Base-by-base conservation (phyloP, 23 tunicate genomes). In the Ascidia mentula region DNA sequence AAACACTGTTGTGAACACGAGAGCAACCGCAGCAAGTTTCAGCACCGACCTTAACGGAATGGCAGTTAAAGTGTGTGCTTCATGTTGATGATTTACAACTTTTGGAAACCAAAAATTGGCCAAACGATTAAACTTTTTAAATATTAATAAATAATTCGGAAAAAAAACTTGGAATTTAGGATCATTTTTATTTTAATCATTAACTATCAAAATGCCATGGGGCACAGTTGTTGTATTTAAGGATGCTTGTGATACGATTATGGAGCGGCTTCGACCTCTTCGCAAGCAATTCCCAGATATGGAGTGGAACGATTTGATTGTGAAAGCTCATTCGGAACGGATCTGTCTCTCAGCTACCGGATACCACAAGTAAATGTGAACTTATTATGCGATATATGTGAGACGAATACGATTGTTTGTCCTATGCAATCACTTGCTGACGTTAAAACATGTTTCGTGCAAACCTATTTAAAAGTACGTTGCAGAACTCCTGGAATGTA, bases 31-130 rank as follows among this genome's bases (percentile, higher is more conserved):
- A 12, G 96, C 92, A 45, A 89, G 92, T 59, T 40, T 79, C 65
- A 72, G 92, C 36, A 73, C 90, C 2, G 99, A 95, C 71, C 24
- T 90, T 2, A 95, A 95, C 46, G 96, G 99, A 36, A 82, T 80
- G 89, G 99, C 99, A 28, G 88, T 90, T 32, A 86, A 95, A 87
- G 98, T 93, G 3, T 20, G 74, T 70, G 17, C 24, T 53, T 9
- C 1, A 5, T 5, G 65, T 9, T 3, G 28, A 26, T 53, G 65
- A n/a, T n/a, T n/a, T n/a, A n/a, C n/a, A n/a, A n/a, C n/a, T n/a
- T n/a, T n/a, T n/a, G n/a, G n/a, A n/a, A n/a, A n/a, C n/a, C n/a
- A n/a, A n/a, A n/a, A n/a, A n/a, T n/a, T n/a, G n/a, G n/a, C n/a
- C n/a, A n/a, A n/a, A n/a, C n/a, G n/a, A n/a, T n/a, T n/a, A n/a